A percentile compares a stretch with the other conserved stretches of the same genome.
Conservation (phyloP, 2,888 invertebrate genomes). For the Linhomoeus sp. region DNA sequence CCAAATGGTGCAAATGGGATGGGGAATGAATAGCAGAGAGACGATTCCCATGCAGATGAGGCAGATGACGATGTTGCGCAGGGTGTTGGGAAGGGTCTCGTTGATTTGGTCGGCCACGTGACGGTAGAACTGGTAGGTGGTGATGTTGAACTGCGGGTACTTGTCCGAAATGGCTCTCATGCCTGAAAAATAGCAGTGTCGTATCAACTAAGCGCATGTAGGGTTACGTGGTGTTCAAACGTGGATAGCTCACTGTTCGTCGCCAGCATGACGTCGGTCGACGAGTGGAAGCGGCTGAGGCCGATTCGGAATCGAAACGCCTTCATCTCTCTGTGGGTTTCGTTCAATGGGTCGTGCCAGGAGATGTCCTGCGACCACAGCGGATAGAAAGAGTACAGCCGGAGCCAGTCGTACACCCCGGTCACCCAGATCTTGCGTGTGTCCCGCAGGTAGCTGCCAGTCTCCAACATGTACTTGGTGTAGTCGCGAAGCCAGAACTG, state of each 20-base stretch:
- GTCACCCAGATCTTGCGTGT: constrained; percentile 20
- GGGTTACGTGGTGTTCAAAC: constrained; percentile 1
- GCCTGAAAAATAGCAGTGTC: constrained; percentile 1
- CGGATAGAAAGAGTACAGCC: constrained; percentile 23
- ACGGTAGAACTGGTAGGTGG: constrained; percentile 22
- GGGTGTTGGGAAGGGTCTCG: constrained; percentile 17
- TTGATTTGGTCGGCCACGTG: constrained; percentile 20
- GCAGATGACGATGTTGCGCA: constrained; percentile 30
- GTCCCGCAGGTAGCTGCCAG: constrained; percentile 16
- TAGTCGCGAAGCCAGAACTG: constrained; percentile 16
- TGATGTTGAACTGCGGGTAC: constrained; percentile 16
- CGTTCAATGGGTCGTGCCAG: constrained; percentile 15
- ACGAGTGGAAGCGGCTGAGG: constrained; percentile 5
- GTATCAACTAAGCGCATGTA: background rate
- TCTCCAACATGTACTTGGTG: background rate
- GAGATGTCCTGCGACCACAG: constrained; percentile 25
- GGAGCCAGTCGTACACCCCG: constrained; percentile 24
- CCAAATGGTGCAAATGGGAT: constrained; percentile 76
- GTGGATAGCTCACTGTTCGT: constrained; percentile 1
- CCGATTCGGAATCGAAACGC: constrained; percentile 21
- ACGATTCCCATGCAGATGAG: constrained; percentile 76
- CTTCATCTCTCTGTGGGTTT: constrained; percentile 9
- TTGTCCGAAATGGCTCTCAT: constrained; percentile 16
- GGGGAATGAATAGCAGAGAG: constrained; percentile 78
- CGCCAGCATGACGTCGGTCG: constrained; percentile 20